Evolutionary conservation across 2,797 vertebrate genomes (phyloP), one percentile per base, ranked within the genome.

Genomic region (Girardinus metallicus): DNA sequence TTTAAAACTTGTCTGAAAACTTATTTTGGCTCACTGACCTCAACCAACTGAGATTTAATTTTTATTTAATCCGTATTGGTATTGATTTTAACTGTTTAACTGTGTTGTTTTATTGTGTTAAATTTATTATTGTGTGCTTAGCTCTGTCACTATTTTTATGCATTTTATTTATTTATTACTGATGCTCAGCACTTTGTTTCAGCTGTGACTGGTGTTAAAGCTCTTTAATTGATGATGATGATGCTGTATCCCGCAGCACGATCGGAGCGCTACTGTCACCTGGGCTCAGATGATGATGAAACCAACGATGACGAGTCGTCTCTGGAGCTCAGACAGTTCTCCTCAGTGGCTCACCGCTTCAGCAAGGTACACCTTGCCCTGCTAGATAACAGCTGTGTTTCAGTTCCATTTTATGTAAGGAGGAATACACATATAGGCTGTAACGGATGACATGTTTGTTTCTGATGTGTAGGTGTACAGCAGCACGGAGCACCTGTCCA

Each of bases 341-440:
- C 97, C 0, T 98, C 97, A 39, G 98, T 97, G 43, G 97, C 98
- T 3, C 97, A 98, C 76, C 97, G 97, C 55, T 99, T 99, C 93
- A 99, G 97, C 95, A 99, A 98, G 96, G 98, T 98, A 76, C 23
- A 44, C 41, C 12, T 44, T 13, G 6, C 41, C 29, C 41, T 46
- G 26, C 6, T 41, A 16, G 29, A 62, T 31, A 29, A 41, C 34
- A 5, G 64, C 64, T 41, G 23, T 23, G 23, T 41, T 3, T 71
- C 11, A 39, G 23, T 41, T 70, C 3, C 39, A n/a, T 39, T 26
- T 15, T 41, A 9, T 73, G n/a, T 2, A 4, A 62, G 16, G 36
- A 26, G 1, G 5, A 29, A 29, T 5, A 60, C 34, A 53, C 21
- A 10, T n/a, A 23, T 36, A 39, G 34, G 18, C 31, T 39, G 16